A percentile compares a stretch with the other conserved stretches of the same genome.
phyloP scores from a whole-genome alignment of 2,797 vertebrate genomes.

The Dallia pectoralis region DNA sequence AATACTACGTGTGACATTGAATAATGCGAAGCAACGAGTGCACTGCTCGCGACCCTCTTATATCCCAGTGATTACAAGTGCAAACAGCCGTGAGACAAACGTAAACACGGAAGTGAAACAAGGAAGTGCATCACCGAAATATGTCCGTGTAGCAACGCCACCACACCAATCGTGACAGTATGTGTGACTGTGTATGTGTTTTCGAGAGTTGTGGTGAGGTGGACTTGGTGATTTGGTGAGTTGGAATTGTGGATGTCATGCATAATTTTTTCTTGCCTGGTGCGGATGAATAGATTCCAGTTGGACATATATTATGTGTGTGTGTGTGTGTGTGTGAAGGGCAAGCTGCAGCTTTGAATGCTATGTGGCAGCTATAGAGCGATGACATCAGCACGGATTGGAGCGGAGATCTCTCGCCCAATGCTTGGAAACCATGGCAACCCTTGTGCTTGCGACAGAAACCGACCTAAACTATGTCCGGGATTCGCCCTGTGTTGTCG shows the following conservation, averaged over 20 bases:
- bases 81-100: too few species aligned
- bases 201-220: background rate
- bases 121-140: too few species aligned
- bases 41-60: too few species aligned
- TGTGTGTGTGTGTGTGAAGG: constrained; percentile 10
- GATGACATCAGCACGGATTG: constrained; percentile 60
- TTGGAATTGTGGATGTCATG: background rate
- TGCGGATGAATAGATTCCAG: background rate
- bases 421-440: constrained; percentile 63
- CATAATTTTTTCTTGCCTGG: background rate
- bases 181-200: constrained; percentile 1
- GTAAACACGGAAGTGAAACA: too few species aligned
- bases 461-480: constrained; percentile 20
- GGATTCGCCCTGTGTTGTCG: background rate
- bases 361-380: constrained; percentile 50
- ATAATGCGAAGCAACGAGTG: too few species aligned
- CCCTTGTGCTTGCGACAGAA: constrained; percentile 49
- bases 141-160: too few species aligned
- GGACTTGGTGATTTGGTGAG: background rate
- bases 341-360: constrained; percentile 51
- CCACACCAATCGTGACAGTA: too few species aligned
- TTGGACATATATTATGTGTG: constrained; percentile 8
- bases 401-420: constrained; percentile 56
- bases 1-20: too few species aligned
- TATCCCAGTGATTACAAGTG: too few species aligned